phyloP scores from a whole-genome alignment of 2,113 vertebrate species.

The Chitala chitala region DNA sequence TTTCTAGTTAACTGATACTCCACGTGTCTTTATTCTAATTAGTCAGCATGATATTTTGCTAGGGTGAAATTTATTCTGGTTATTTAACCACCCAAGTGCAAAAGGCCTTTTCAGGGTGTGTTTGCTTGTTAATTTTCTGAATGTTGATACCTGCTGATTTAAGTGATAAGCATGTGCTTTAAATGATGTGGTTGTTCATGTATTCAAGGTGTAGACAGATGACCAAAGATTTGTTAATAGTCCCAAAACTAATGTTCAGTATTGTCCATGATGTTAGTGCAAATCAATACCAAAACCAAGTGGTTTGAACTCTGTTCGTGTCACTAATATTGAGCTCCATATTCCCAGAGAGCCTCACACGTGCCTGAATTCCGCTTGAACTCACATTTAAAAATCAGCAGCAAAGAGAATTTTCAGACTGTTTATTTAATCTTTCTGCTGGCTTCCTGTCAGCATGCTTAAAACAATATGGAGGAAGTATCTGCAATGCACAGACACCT shows the following conservation, averaged over 20 bases:
- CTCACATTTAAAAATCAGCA: constrained; percentile 32
- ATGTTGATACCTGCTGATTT: not conserved
- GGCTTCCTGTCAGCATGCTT: constrained; percentile 4
- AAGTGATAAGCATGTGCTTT: not conserved
- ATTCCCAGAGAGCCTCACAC: constrained; percentile 16
- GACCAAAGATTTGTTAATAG: not conserved
- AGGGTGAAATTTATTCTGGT: not conserved
- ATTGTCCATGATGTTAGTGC: not conserved
- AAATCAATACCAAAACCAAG: not conserved
- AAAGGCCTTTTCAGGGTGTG: not conserved
- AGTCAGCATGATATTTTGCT: not conserved
- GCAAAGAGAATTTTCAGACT: constrained; percentile 20
- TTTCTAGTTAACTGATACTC: not conserved
- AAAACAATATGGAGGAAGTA: constrained; percentile 19
- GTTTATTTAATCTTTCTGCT: not conserved
- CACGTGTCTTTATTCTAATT: not conserved
- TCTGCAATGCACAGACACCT: not conserved
- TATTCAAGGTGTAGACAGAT: not conserved
- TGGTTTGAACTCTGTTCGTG: not conserved
- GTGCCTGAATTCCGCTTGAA: not conserved
- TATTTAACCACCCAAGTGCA: not conserved
- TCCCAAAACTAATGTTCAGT: too few relatives aligned
- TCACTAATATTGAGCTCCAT: constrained; percentile 13
- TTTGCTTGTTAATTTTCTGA: not conserved
- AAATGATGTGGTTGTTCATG: not conserved